Base-by-base conservation (phyloP, 2,113 vertebrate genomes). In the Nansenia antarctica region DNA sequence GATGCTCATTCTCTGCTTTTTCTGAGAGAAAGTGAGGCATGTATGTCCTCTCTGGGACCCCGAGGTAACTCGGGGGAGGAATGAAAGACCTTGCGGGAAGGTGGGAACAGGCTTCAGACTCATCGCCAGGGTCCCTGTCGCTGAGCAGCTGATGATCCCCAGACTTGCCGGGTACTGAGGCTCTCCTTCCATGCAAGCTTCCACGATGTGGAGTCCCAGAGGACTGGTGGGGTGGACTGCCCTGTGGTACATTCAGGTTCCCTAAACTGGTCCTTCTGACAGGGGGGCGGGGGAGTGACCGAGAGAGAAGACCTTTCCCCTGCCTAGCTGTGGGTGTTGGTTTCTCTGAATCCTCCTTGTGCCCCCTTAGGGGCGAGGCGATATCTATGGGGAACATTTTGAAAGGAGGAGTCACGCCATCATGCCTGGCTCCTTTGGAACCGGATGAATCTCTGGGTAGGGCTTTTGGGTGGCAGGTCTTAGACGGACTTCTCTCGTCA, bases 351-450 rank as follows among this genome's bases (percentile, higher is more conserved):
- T 65, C 8, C 27, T 83, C 65, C 55, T 70, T 64, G 18, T 3
- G 1, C 0, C 45, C 66, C 26, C 62, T 54, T 15, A 42, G 45
- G 30, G 39, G 30, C 27, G 18, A 67, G 67, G 59, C n/a, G 18
- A 83, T 90, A 85, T 89, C 73, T 39, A 60, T 75, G 0, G 75
- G 60, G 70, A 82, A 82, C 9, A 85, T 79, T 85, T 71, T 91
- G 14, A 90, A 39, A 3, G 72, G 73, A 22, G 77, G 89, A 18
- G n/a, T n/a, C n/a, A n/a, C n/a, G n/a, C 61, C 45, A 69, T 83
- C 74, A 22, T 72, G 53, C 20, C 52, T 80, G 59, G 74, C 78
- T 67, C 72, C 62, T 34, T 69, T 74, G 3, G 77, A 63, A 72
- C 73, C 74, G 20, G 78, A 70, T 27, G 82, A 77, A 70, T 88